These are phyloP conservation scores for Laupala kohalensis DNA, from an alignment of 1,140 invertebrate species.

Conservation along the genomic window DNA sequence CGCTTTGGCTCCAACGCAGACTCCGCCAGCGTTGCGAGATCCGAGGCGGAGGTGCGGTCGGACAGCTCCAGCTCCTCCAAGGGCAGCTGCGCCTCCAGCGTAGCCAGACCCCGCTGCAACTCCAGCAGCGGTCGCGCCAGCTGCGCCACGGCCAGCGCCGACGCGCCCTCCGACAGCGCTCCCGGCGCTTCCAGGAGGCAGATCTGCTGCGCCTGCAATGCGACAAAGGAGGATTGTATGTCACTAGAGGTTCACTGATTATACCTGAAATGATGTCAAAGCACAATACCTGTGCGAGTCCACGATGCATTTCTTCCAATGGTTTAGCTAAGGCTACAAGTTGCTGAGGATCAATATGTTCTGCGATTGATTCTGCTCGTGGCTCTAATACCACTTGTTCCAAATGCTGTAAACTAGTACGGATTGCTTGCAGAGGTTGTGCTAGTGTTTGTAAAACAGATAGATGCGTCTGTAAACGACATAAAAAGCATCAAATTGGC, in stretches of 20 bases:
- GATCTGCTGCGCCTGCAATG: conserved; percentile 17
- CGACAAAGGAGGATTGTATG: background rate
- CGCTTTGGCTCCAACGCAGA: conserved; percentile 38
- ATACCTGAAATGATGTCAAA: background rate
- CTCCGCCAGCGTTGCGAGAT: conserved; percentile 29
- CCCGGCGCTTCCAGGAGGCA: background rate
- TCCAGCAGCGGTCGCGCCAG: background rate
- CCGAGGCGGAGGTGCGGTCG: conserved; percentile 27
- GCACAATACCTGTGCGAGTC: background rate
- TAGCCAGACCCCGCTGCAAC: background rate
- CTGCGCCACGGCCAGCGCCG: background rate
- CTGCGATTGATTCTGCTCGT: conserved; percentile 20
- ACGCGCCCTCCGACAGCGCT: background rate
- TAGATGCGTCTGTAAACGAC: background rate
- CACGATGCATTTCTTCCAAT: conserved; percentile 2
- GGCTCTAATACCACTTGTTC: conserved; percentile 20
- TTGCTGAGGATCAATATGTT: conserved; percentile 19
- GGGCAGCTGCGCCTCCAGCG: background rate
- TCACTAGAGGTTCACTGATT: too few species aligned
- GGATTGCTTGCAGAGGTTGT: conserved; percentile 3
- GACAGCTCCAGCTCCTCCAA: background rate
- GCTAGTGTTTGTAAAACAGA: background rate
- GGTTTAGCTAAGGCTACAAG: background rate
- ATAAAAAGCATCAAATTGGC: too few species aligned
- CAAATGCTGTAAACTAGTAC: background rate